These are phyloP conservation scores for Ochropleura plecta DNA, from an alignment of 2,888 invertebrate genomes.

Conservation along the genomic window DNA sequence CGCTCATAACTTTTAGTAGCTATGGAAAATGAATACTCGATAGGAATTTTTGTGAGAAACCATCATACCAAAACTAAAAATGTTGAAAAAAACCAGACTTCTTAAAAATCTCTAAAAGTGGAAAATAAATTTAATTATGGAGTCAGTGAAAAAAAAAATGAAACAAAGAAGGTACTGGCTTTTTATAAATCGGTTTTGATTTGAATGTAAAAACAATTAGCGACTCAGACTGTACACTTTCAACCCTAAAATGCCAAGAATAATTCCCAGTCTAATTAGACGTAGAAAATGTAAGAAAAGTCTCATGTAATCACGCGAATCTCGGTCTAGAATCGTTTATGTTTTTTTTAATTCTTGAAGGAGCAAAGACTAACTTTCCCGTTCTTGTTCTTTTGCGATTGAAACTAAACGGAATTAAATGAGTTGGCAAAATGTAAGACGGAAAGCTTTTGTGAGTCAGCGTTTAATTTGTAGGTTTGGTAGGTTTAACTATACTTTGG, in stretches of 20 bases:
- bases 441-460: slow-evolving; percentile 35
- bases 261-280: slow-evolving; percentile 34
- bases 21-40: too few relatives aligned
- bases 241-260: slow-evolving; percentile 12
- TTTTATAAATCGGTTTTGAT: neutral
- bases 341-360: slow-evolving; percentile 20
- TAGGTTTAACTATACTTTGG: neutral
- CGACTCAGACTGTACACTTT: neutral
- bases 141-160: too few relatives aligned
- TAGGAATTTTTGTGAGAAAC: too few relatives aligned
- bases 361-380: slow-evolving; percentile 21
- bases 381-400: slow-evolving; percentile 36
- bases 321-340: neutral
- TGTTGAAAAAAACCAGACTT: too few relatives aligned
- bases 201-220: too few relatives aligned
- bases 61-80: too few relatives aligned
- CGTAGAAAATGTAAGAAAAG: slow-evolving; percentile 17
- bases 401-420: slow-evolving; percentile 58
- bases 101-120: too few relatives aligned
- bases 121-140: too few relatives aligned
- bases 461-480: slow-evolving; percentile 34
- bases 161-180: too few relatives aligned
- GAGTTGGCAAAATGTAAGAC: slow-evolving; percentile 44
- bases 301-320: slow-evolving; percentile 12
- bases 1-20: too few relatives aligned